phyloP scores from a whole-genome alignment of 2,113 vertebrate genomes.

The Spheniscus mendiculus region DNA sequence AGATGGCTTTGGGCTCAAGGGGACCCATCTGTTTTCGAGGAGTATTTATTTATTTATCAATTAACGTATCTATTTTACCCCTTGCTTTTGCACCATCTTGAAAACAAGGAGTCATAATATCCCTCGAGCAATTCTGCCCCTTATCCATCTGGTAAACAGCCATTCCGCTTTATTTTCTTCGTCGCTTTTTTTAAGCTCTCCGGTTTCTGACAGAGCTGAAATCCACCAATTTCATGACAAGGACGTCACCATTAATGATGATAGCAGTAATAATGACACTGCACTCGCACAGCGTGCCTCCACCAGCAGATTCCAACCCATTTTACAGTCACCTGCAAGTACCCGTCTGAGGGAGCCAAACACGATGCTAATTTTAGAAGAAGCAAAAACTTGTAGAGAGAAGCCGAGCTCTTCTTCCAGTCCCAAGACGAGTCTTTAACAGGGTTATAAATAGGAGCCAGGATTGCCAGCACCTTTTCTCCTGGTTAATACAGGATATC shows the following conservation, averaged over 20 bases:
- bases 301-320: background rate
- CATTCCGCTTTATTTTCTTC: conserved; percentile 42
- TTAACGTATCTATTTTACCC: conserved; percentile 61
- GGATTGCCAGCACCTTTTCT: conserved; percentile 6
- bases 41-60: conserved; percentile 72
- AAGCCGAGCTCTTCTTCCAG: background rate
- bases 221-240: background rate
- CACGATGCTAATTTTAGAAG: background rate
- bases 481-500: background rate
- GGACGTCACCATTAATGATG: conserved; percentile 48
- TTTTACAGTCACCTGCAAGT: conserved; percentile 14
- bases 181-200: background rate
- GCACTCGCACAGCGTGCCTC: background rate
- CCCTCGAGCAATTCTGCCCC: conserved; percentile 47
- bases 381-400: background rate
- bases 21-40: conserved; percentile 55
- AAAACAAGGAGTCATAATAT: conserved; percentile 20
- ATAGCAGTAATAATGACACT: conserved; percentile 2
- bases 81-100: conserved; percentile 34
- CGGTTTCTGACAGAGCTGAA: conserved; percentile 2
- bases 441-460: background rate
- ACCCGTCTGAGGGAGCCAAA: background rate
- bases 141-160: conserved; percentile 63
- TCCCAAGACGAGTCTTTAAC: background rate
- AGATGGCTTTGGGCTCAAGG: conserved; percentile 44